Base-by-base conservation (phyloP, 2,888 invertebrate species). In the Aquatica leii region DNA sequence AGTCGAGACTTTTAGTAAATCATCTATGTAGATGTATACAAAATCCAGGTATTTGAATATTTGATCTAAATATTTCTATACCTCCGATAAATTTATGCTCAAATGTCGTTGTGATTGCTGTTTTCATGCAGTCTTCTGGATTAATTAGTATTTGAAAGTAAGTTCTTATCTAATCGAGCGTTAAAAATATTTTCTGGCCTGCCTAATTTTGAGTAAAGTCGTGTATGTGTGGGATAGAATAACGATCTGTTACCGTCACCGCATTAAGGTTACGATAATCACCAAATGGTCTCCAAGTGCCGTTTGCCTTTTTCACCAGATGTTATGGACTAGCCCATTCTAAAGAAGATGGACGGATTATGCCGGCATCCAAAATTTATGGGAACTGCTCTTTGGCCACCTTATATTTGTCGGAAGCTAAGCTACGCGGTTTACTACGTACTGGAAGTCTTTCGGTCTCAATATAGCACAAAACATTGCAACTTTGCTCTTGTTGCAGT, bases 121-220 rank as follows among this genome's bases (percentile, higher is more conserved):
- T n/a, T n/a, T n/a, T n/a, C n/a, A n/a, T n/a, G n/a, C n/a, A n/a
- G n/a, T n/a, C n/a, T n/a, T n/a, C n/a, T n/a, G n/a, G n/a, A n/a
- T 8, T 14, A 1, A 82, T 71, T 1, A 76, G 75, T 11, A 82
- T 78, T 31, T 76, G 77, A 55, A 78, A 73, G 55, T 76, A 81
- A 0, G 79, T 79, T 14, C 71, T 55, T 3, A 68, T 66, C 15
- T 80, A 67, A 67, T 35, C 41, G 18, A 21, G 2, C 11, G 53
- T 12, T n/a, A 12, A 17, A 20, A 52, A 52, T 14, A 52, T 35
- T 15, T 14, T 12, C 14, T 52, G 31, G n/a, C 50, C 50, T 3
- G 3, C 11, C n/a, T 24, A 34, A 4, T 6, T 17, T n/a, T 52
- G 52, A 11, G n/a, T 12, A 14, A 52, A 52, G 34, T 52, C 35